Evolutionary conservation across 2,888 invertebrate genomes (phyloP).

Genomic region (Desoria tigrina): DNA sequence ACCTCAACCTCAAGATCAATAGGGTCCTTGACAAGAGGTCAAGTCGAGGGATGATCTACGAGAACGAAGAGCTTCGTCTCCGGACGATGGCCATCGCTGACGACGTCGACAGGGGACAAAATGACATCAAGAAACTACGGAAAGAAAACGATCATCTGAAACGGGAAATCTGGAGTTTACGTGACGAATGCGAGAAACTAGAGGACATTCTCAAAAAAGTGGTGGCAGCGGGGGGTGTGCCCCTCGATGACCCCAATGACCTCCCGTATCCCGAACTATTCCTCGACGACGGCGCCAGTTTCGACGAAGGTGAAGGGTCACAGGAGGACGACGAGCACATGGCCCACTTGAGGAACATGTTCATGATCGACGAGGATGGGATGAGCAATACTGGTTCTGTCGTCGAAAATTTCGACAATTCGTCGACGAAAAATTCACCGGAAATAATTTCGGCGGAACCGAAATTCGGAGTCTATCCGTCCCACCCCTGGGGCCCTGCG

Average conservation of each 20-base stretch:
- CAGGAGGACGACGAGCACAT: background rate
- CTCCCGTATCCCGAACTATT: slow-evolving; percentile 17
- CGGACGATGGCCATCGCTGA: slow-evolving; percentile 89
- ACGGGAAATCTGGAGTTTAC: slow-evolving; percentile 80
- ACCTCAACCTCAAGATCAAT: slow-evolving; percentile 86
- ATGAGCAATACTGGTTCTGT: background rate
- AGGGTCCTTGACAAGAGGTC: slow-evolving; percentile 87
- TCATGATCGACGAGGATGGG: slow-evolving; percentile 32
- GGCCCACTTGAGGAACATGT: slow-evolving; percentile 2
- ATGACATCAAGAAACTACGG: slow-evolving; percentile 83
- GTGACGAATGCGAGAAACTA: slow-evolving; percentile 84
- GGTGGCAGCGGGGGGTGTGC: too few relatives aligned
- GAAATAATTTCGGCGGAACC: too few relatives aligned
- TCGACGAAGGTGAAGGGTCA: background rate
- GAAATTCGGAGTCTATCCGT: slow-evolving; percentile 1
- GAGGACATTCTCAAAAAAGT: slow-evolving; percentile 69
- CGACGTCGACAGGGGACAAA: slow-evolving; percentile 87
- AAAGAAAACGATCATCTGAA: slow-evolving; percentile 84
- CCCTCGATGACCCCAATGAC: too few relatives aligned
- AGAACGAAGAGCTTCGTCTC: slow-evolving; percentile 85
- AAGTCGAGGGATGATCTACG: slow-evolving; percentile 89
- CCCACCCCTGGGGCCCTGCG: slow-evolving; percentile 4
- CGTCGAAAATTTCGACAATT: slow-evolving; percentile 1
- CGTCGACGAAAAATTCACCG: background rate
- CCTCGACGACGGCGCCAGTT: background rate